A percentile compares a stretch with the other conserved stretches of the same genome.
Evolutionary conservation across 1,140 invertebrate genomes (phyloP).

Genomic region (Papilio xuthus): DNA sequence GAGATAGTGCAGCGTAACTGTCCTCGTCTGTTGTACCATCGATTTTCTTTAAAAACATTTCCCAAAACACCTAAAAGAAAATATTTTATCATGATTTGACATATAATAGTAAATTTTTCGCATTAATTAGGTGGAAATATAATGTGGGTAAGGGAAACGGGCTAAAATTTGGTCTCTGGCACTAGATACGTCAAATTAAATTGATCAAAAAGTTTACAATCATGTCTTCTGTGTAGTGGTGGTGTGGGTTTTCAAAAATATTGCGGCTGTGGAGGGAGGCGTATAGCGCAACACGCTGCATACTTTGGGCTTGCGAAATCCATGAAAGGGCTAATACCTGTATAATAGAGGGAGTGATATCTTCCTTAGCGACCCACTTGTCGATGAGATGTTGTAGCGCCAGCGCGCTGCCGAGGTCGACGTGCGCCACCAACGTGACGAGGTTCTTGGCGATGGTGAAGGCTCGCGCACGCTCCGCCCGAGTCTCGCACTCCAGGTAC

Average conservation of each 20-base stretch:
- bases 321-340: constrained; percentile 60
- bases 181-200: too few relatives aligned
- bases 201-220: too few relatives aligned
- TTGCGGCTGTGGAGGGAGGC: too few relatives aligned
- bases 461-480: constrained; percentile 69
- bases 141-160: too few relatives aligned
- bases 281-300: too few relatives aligned
- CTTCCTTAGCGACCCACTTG: constrained; percentile 85
- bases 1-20: constrained; percentile 85
- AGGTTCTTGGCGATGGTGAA: constrained; percentile 84
- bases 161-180: too few relatives aligned
- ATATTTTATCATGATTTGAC: constrained; percentile 20
- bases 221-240: too few relatives aligned
- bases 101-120: constrained; percentile 12
- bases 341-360: constrained; percentile 81
- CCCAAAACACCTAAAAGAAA: constrained; percentile 87
- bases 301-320: too few relatives aligned
- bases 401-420: constrained; percentile 77
- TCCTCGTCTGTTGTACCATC: constrained; percentile 85
- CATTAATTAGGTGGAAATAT: too few relatives aligned
- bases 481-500: constrained; percentile 73
- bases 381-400: constrained; percentile 87
- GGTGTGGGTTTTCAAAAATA: too few relatives aligned
- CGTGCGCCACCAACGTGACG: constrained; percentile 82
- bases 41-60: constrained; percentile 90